Percentiles rank a stretch among this genome's conserved stretches.
Evolutionary conservation across 2,797 vertebrate species (phyloP).

Genomic region (Coregonus sp.): DNA sequence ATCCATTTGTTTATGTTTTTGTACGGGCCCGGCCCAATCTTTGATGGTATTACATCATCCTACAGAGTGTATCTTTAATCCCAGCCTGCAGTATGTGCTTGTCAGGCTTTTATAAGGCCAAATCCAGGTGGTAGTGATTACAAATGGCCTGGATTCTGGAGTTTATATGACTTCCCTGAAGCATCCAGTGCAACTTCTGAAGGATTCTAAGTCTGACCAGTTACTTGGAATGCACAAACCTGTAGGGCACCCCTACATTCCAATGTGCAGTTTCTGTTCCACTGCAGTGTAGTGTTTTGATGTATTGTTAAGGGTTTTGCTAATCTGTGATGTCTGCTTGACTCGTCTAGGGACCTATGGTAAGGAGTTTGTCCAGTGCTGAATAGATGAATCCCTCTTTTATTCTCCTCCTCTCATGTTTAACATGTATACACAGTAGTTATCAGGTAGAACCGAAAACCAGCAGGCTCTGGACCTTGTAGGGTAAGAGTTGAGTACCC

Average conservation of each 20-base stretch:
- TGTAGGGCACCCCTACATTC: too few species aligned
- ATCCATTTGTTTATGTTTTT: neutral
- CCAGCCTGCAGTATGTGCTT: neutral
- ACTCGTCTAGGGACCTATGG: neutral
- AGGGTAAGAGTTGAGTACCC: too few species aligned
- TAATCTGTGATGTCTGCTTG: neutral
- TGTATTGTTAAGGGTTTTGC: neutral
- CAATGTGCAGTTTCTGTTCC: too few species aligned
- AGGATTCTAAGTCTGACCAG: neutral
- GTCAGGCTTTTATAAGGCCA: neutral
- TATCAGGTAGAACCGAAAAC: too few species aligned
- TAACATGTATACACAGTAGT: too few species aligned
- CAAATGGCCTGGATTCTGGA: neutral
- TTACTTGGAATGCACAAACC: too few species aligned
- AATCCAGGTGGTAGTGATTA: neutral
- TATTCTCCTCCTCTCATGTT: neutral
- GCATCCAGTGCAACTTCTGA: neutral
- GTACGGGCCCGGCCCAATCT: neutral
- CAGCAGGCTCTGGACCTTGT: too few species aligned
- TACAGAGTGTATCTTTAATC: neutral
- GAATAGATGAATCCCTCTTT: neutral
- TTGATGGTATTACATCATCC: neutral
- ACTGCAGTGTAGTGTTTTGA: too few species aligned
- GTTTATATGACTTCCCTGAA: neutral
- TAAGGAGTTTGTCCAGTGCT: neutral